Evolutionary conservation across 2,797 vertebrate species (phyloP), one percentile per base, ranked within the genome.

Genomic region (Pangasius macronema): DNA sequence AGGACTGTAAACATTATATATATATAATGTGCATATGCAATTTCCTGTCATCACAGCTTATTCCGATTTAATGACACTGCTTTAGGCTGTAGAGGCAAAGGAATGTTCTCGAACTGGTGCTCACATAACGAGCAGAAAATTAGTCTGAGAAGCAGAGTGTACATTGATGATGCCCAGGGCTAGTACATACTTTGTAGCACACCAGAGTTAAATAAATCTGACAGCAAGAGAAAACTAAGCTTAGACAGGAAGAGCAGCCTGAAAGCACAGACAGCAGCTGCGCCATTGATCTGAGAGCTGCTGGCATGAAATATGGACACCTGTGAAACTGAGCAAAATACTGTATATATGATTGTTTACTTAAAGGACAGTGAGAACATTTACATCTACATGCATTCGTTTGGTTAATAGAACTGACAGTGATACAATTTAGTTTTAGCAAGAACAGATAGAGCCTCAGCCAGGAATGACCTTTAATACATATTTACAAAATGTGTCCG

Each of bases 91-190:
- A 70, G 84, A 77, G 85, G 88, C 86, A 16, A 57, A 57, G 49
- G 55, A 87, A 87, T 87, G 27, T 79, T 79, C 72, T 86, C 70
- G 63, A 85, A 76, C 80, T 51, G 36, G 75, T 42, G 57, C 72
- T 85, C 86, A 53, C 77, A 55, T 86, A 89, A 88, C 86, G 24
- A 90, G 75, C 65, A 86, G 75, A 87, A 87, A 87, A 89, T 83
- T 82, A 68, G 81, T 87, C 46, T 22, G 76, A 0, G 13, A 39
- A 67, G 84, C n/a, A 53, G 83, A 82, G 82, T 72, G 72, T 36
- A 53, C 76, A 16, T 46, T 82, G 81, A 90, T 87, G 75, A 87
- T 46, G 87, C 86, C 89, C 85, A 51, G 20, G 88, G 90, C 79
- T 33, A 76, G 11, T 5, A 84, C 86, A 88, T 89, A 86, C 77